Evolutionary conservation across 2,797 vertebrate species (phyloP).

Genomic region (Tinamus major): DNA sequence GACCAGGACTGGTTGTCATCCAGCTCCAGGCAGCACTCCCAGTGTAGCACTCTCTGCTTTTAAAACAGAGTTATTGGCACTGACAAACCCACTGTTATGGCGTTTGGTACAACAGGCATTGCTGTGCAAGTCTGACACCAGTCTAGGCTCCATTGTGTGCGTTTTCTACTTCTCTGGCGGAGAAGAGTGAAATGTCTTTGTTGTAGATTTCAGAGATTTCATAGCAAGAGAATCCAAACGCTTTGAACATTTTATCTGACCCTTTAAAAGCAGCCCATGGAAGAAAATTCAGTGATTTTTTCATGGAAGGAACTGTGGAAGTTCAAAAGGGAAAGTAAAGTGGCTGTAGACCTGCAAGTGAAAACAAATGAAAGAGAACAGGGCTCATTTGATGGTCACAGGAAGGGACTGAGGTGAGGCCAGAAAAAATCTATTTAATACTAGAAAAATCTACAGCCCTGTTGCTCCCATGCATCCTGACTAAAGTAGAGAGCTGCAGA

Average conservation of each 20-base stretch:
- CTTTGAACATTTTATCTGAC: neutral
- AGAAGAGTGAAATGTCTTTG: neutral
- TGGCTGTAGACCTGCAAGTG: neutral
- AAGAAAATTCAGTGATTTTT: neutral
- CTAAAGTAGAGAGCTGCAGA: neutral
- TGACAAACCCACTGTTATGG: neutral
- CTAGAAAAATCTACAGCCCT: neutral
- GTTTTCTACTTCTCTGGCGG: neutral
- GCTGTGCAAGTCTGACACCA: neutral
- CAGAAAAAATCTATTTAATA: neutral
- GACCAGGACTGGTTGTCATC: too few relatives aligned
- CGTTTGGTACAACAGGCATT: neutral
- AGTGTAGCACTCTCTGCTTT: too few relatives aligned
- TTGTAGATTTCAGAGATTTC: neutral
- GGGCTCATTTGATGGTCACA: neutral
- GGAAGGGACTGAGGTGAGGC: neutral
- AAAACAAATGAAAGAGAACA: neutral
- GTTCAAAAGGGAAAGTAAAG: neutral
- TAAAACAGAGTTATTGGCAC: too few relatives aligned
- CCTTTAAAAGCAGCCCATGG: neutral
- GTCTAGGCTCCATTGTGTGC: neutral
- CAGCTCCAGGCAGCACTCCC: too few relatives aligned
- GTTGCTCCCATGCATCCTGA: neutral
- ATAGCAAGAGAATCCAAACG: neutral
- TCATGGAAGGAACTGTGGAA: neutral